Evolutionary conservation across 2,113 vertebrate genomes (phyloP), one percentile per base, ranked within the genome.

Genomic region (Rynchops niger): DNA sequence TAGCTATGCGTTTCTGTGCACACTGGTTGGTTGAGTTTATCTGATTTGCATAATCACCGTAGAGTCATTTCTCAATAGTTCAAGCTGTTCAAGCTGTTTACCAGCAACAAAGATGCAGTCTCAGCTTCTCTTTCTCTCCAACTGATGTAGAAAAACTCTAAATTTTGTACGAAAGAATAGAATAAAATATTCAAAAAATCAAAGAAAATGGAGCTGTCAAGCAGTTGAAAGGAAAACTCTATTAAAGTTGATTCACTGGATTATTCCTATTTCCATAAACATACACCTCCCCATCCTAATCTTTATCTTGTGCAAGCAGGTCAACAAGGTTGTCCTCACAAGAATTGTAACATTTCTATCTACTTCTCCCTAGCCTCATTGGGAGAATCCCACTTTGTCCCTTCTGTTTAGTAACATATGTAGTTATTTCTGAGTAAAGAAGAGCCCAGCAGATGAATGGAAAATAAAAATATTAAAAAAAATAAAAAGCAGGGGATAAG

Each of bases 11-110:
- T 85, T 96, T 96, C 86, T 94, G 92, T 86, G 42, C 47, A 85
- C n/a, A 38, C 49, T 89, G 73, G 88, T 96, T 96, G 95, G 93
- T 80, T 95, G 73, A 92, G 58, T 72, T 96, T 96, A 96, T 95
- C 91, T 97, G 95, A 97, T 97, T 97, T 97, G 78, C 96, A 97
- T 97, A 97, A 97, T 95, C 94, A 70, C 94, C 6, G 8, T 80
- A 80, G 22, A 55, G 93, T 96, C 90, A 97, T 97, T 97, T 93
- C 89, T 95, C 70, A 95, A 90, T 82, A 90, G 73, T 82, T 95
- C 82, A 70, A 47, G 70, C 84, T 93, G 71, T 73, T 97, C 91
- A 95, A 93, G 84, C 94, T 82, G 95, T 97, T 94, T 97, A 82
- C 84, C 62, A 96, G 89, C 93, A 97, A 94, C 91, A 97, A 95